Conservation (phyloP, 2,888 invertebrate genomes). For the Meloe dianella region DNA sequence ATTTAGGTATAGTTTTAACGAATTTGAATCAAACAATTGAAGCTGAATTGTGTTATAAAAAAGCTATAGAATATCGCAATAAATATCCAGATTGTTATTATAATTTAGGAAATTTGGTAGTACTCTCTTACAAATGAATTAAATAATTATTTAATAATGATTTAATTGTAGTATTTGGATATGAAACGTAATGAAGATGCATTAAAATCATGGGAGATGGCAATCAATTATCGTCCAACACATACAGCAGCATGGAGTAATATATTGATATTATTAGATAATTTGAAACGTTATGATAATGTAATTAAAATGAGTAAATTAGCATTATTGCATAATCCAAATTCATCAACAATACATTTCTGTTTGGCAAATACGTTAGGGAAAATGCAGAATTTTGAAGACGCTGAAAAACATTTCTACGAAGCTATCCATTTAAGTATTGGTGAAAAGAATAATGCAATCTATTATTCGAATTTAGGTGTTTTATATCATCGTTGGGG, state of each 20-base stretch:
- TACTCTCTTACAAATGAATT: not conserved
- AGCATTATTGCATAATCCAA: conserved; percentile 74
- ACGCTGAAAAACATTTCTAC: conserved; percentile 83
- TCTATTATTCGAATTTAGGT: conserved; percentile 89
- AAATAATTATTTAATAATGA: not conserved
- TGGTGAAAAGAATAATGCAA: conserved; percentile 64
- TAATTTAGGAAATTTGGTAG: conserved; percentile 92
- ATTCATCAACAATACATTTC: conserved; percentile 81
- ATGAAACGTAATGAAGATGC: conserved; percentile 76
- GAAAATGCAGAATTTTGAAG: conserved; percentile 75
- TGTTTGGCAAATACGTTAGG: conserved; percentile 89
- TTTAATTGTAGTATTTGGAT: conserved; percentile 74
- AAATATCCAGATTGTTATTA: conserved; percentile 93
- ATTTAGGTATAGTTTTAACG: conserved; percentile 90
- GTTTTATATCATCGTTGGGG: conserved; percentile 94
- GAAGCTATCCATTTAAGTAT: conserved; percentile 72
- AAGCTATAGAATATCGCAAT: conserved; percentile 76
- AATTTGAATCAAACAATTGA: conserved; percentile 71
- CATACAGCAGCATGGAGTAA: conserved; percentile 94
- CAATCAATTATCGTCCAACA: conserved; percentile 76
- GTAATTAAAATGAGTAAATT: conserved; percentile 74
- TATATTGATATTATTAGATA: conserved; percentile 82
- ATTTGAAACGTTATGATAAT: conserved; percentile 63
- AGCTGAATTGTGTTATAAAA: conserved; percentile 80
- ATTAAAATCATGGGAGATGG: conserved; percentile 80